phyloP scores from a whole-genome alignment of 1,140 invertebrate species.

The Venturia canescens region DNA sequence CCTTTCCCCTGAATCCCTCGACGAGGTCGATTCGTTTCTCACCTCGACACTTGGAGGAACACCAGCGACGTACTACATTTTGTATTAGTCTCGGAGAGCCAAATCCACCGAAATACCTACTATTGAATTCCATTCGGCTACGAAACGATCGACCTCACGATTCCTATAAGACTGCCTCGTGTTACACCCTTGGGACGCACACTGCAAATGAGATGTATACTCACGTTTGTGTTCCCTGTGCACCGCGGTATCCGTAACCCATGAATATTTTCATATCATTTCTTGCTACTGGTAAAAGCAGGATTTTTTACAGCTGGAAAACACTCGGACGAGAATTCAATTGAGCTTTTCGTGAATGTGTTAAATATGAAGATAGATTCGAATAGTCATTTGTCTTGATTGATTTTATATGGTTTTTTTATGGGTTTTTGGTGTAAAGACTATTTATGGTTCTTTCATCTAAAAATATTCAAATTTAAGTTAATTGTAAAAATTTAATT shows the following conservation, averaged over 20 bases:
- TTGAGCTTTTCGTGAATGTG: too few relatives aligned
- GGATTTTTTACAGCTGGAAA: too few relatives aligned
- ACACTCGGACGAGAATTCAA: too few relatives aligned
- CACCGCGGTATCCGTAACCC: background rate
- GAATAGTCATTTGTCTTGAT: too few relatives aligned
- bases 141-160: background rate
- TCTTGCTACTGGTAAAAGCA: too few relatives aligned
- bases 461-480: too few relatives aligned
- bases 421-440: too few relatives aligned
- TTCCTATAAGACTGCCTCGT: background rate
- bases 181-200: conserved; percentile 5
- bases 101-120: background rate
- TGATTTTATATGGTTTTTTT: too few relatives aligned
- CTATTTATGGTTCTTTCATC: too few relatives aligned
- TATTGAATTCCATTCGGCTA: background rate
- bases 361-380: too few relatives aligned
- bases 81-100: background rate
- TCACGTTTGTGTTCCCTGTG: background rate
- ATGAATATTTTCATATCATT: too few relatives aligned
- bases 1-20: background rate
- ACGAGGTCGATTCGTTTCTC: background rate
- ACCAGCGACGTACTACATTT: background rate
- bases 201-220: background rate
- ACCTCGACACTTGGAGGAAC: background rate
- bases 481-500: too few relatives aligned